phyloP scores from a whole-genome alignment of 2,888 invertebrate genomes.

The Rhagonycha fulva region DNA sequence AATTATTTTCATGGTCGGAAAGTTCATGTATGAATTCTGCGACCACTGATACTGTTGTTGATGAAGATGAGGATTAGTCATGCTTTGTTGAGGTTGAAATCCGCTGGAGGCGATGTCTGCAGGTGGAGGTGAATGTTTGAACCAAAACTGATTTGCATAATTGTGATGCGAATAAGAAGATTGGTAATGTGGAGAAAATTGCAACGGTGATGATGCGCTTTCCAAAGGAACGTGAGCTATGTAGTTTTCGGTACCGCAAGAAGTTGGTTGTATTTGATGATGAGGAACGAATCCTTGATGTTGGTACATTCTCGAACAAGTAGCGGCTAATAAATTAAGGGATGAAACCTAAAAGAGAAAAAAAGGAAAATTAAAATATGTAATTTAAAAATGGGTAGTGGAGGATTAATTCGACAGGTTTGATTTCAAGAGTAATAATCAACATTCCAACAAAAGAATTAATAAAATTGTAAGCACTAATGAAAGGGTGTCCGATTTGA shows the following conservation, averaged over 20 bases:
- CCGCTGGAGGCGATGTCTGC: slow-evolving; percentile 51
- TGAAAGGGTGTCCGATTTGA: slow-evolving; percentile 49
- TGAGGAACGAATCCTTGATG: slow-evolving; percentile 44
- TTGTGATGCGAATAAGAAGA: slow-evolving; percentile 34
- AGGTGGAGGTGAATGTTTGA: slow-evolving; percentile 52
- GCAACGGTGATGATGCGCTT: slow-evolving; percentile 45
- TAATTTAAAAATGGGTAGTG: background rate
- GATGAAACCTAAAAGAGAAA: slow-evolving; percentile 47
- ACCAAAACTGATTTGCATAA: slow-evolving; percentile 51
- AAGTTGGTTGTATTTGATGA: slow-evolving; percentile 50
- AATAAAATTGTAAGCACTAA: slow-evolving; percentile 51
- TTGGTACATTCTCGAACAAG: slow-evolving; percentile 49
- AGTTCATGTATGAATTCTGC: slow-evolving; percentile 56
- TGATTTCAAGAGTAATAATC: slow-evolving; percentile 18
- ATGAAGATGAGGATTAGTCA: slow-evolving; percentile 57
- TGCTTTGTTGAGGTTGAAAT: slow-evolving; percentile 58
- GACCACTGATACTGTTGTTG: slow-evolving; percentile 57
- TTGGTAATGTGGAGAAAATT: slow-evolving; percentile 52
- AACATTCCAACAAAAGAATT: slow-evolving; percentile 38
- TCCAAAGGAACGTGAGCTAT: slow-evolving; percentile 48
- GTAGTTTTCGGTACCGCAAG: slow-evolving; percentile 51
- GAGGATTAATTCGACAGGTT: slow-evolving; percentile 28
- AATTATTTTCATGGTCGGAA: slow-evolving; percentile 51
- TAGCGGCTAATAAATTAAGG: slow-evolving; percentile 49
- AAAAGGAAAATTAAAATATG: slow-evolving; percentile 6